These are phyloP conservation scores for Polyploca ridens DNA, from an alignment of 2,888 invertebrate genomes.

Conservation along the genomic window DNA sequence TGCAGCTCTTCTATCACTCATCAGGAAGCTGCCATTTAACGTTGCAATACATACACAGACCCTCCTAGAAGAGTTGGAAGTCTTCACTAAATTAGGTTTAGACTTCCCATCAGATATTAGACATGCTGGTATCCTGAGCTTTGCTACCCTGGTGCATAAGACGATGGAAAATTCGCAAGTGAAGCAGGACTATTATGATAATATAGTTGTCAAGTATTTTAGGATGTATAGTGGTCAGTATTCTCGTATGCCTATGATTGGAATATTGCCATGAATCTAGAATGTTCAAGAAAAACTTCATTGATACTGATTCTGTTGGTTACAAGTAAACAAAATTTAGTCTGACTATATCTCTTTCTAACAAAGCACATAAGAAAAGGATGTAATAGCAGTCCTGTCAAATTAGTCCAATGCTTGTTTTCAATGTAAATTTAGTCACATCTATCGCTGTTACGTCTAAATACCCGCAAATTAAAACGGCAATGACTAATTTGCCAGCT, in stretches of 20 bases:
- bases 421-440: no score
- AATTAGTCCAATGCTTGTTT: no score
- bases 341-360: no score
- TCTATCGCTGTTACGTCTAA: no score
- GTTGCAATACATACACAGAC: constrained; percentile 82
- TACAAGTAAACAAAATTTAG: no score
- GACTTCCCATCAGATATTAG: constrained; percentile 82
- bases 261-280: no score
- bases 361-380: no score
- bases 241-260: neutral
- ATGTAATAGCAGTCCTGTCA: no score
- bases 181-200: constrained; percentile 87
- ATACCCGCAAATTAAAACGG: no score
- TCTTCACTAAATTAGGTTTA: constrained; percentile 66
- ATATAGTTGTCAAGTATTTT: constrained; percentile 88
- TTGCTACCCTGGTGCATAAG: constrained; percentile 88
- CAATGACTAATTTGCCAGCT: no score
- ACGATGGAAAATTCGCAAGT: constrained; percentile 83
- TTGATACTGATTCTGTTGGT: no score
- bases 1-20: constrained; percentile 86
- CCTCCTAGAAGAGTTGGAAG: constrained; percentile 84
- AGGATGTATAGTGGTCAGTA: constrained; percentile 88
- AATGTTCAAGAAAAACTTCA: no score
- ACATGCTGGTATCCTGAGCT: constrained; percentile 88
- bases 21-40: constrained; percentile 89